phyloP scores from a whole-genome alignment of 2,113 vertebrate genomes.

The Micronycteris hirsuta region DNA sequence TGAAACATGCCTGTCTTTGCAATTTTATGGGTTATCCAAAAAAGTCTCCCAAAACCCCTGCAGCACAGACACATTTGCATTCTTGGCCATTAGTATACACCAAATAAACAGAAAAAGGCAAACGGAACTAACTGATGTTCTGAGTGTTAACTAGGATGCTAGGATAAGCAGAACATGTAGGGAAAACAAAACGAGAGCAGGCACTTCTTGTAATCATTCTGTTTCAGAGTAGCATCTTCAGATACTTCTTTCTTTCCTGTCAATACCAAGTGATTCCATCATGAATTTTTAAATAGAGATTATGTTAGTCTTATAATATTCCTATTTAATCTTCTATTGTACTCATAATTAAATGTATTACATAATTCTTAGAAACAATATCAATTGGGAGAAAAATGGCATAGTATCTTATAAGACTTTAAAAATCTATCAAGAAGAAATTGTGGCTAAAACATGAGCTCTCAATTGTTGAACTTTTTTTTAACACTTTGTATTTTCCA shows the following conservation, averaged over 20 bases:
- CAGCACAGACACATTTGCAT: not conserved
- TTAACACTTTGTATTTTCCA: not conserved
- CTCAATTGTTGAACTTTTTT: not conserved
- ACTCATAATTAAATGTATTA: not conserved
- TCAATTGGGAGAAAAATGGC: not conserved
- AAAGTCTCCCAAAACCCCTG: not conserved
- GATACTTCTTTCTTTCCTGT: not conserved
- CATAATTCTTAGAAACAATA: not conserved
- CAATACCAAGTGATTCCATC: not conserved
- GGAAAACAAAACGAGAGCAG: not conserved
- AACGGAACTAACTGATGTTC: not conserved
- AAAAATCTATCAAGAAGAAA: constrained; percentile 22
- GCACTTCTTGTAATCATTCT: not conserved
- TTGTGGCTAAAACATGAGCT: not conserved
- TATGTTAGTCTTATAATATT: not conserved
- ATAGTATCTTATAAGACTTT: not conserved
- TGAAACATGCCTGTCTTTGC: not conserved
- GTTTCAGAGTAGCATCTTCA: not conserved
- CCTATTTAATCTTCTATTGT: not conserved
- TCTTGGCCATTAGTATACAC: constrained; percentile 19
- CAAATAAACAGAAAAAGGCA: constrained; percentile 13
- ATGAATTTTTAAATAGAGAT: not conserved
- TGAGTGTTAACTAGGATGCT: not conserved
- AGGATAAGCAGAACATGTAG: not conserved
- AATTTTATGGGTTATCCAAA: constrained; percentile 6